A percentile compares a stretch with the other conserved stretches of the same genome.
Conservation (phyloP, 2,797 vertebrate species). For the Australoheros facetus region DNA sequence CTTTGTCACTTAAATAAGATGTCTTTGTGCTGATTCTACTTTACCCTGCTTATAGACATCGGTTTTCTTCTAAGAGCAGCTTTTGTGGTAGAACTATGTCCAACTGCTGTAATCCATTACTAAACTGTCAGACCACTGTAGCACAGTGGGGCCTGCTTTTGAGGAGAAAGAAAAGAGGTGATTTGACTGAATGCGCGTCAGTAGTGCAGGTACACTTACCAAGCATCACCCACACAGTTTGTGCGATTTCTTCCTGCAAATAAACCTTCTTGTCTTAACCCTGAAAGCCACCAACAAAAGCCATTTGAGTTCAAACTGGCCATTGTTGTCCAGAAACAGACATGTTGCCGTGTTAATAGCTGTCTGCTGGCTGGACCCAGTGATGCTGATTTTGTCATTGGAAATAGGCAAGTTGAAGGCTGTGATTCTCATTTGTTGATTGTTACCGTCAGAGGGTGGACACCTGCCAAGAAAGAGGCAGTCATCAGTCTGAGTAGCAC, state of each 20-base stretch:
- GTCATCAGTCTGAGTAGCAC: constrained; percentile 78
- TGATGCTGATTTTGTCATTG: constrained; percentile 52
- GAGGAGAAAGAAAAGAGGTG: constrained; percentile 31
- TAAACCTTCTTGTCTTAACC: constrained; percentile 38
- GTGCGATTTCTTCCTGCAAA: constrained; percentile 39
- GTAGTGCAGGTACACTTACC: constrained; percentile 38
- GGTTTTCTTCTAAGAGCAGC: constrained; percentile 20
- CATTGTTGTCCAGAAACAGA: constrained; percentile 34
- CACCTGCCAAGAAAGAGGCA: constrained; percentile 73
- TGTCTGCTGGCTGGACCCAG: constrained; percentile 52
- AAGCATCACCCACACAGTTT: constrained; percentile 31
- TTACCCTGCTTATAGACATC: constrained; percentile 18
- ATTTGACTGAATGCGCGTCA: constrained; percentile 41
- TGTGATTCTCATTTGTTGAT: constrained; percentile 80
- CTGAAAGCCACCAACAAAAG: constrained; percentile 47
- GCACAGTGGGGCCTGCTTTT: constrained; percentile 16
- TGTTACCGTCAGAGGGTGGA: constrained; percentile 78
- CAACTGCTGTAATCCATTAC: constrained; percentile 33
- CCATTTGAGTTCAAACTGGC: constrained; percentile 31
- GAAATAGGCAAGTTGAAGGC: constrained; percentile 59
- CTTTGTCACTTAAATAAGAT: constrained; percentile 28
- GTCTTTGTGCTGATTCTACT: constrained; percentile 8
- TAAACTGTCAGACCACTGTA: constrained; percentile 19
- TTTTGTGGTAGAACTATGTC: constrained; percentile 29
- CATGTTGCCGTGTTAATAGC: constrained; percentile 57